Percentiles rank a stretch among this genome's conserved stretches.
phyloP scores from a whole-genome alignment of 2,113 vertebrate species.

The Phodopus roborovskii region DNA sequence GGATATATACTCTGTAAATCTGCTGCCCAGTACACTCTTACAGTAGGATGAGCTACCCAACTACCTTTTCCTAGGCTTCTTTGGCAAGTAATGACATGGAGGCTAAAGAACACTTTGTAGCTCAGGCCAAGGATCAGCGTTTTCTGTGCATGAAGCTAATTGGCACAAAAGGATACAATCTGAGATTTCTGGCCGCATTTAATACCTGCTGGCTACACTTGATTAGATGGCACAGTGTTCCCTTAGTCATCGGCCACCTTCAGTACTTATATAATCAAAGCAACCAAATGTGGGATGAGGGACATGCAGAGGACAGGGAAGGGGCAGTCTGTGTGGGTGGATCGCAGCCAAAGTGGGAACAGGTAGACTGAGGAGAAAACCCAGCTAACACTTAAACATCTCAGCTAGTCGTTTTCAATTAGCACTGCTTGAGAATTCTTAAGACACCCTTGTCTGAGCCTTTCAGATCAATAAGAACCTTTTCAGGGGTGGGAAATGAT shows the following conservation, averaged over 20 bases:
- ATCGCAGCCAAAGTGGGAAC: neutral
- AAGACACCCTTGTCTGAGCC: neutral
- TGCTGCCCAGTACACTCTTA: neutral
- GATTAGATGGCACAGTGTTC: conserved; percentile 43
- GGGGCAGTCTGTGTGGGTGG: neutral
- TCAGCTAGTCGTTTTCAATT: neutral
- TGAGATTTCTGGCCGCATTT: conserved; percentile 50
- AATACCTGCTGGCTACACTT: conserved; percentile 8
- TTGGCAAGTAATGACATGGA: neutral
- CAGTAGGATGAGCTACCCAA: neutral
- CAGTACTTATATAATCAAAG: conserved; percentile 43
- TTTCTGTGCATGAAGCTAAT: conserved; percentile 41
- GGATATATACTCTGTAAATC: neutral
- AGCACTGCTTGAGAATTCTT: neutral
- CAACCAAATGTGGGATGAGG: neutral
- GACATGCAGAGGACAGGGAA: neutral
- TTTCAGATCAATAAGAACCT: conserved; percentile 4
- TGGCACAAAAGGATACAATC: conserved; percentile 37
- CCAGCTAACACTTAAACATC: neutral
- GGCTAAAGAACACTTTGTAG: neutral
- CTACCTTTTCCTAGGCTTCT: neutral
- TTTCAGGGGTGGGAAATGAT: neutral
- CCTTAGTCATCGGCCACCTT: conserved; percentile 20
- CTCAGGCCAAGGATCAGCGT: conserved; percentile 20
- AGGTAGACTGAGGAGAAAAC: neutral